These are phyloP conservation scores for Apocheima hispidaria DNA, from an alignment of 2,888 invertebrate species.

Conservation along the genomic window DNA sequence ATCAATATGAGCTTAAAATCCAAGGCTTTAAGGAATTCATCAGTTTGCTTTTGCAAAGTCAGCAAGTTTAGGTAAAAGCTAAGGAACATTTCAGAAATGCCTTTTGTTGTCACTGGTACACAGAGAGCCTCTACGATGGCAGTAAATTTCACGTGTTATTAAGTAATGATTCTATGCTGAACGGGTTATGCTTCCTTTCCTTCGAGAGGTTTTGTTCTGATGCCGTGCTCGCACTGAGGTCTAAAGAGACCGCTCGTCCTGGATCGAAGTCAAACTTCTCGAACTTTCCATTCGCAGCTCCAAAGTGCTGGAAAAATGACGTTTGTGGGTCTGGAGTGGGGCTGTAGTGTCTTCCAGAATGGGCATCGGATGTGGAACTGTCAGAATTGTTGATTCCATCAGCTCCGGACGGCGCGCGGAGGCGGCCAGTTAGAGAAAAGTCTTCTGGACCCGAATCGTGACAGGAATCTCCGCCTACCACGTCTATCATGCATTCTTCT, in stretches of 20 bases:
- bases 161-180: conserved; percentile 95
- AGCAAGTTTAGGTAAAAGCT: conserved; percentile 52
- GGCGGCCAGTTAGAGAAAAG: conserved; percentile 86
- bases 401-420: conserved; percentile 85
- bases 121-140: conserved; percentile 67
- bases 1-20: not conserved
- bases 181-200: conserved; percentile 91
- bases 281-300: conserved; percentile 68
- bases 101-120: conserved; percentile 58
- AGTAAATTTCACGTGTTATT: conserved; percentile 89
- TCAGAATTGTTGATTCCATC: conserved; percentile 87
- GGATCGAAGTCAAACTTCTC: conserved; percentile 84
- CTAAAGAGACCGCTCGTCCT: conserved; percentile 81
- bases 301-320: conserved; percentile 79
- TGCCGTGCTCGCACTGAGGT: conserved; percentile 74
- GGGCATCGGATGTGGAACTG: conserved; percentile 82
- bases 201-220: conserved; percentile 81
- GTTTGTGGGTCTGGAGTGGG: conserved; percentile 79
- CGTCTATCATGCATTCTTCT: conserved; percentile 92
- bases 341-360: conserved; percentile 78
- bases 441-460: conserved; percentile 89
- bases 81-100: conserved; percentile 73
- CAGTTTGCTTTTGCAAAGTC: not conserved
- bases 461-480: conserved; percentile 93
- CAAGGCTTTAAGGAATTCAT: not conserved